Evolutionary conservation across 1,140 invertebrate genomes (phyloP).

Genomic region (Sarcophaga bullata): DNA sequence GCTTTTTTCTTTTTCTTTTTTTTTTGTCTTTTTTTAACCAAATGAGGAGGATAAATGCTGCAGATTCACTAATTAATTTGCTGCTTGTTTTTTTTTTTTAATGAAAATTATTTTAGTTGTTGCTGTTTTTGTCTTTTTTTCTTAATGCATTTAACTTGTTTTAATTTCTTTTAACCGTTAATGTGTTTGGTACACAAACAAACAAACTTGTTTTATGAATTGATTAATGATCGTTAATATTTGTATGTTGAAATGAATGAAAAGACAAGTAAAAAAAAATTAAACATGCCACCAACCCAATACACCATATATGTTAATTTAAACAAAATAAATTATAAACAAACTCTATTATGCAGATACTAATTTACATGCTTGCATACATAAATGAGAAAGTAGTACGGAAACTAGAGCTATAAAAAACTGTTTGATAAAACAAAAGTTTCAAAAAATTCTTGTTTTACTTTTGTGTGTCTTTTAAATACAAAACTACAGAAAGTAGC

Average conservation of each 20-base stretch:
- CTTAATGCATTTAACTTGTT: not conserved
- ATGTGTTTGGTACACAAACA: not conserved
- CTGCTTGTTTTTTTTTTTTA: not conserved
- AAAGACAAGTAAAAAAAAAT: not conserved
- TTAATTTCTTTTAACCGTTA: not conserved
- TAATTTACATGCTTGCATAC: too few species aligned
- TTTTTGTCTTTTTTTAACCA: not conserved
- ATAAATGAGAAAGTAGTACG: too few species aligned
- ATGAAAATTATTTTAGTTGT: constrained; percentile 4
- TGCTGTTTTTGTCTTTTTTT: not conserved
- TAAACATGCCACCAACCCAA: not conserved
- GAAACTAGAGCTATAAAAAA: too few species aligned
- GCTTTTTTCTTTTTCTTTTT: not conserved
- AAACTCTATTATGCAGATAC: too few species aligned
- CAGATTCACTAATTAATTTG: not conserved
- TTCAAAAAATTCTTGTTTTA: too few species aligned
- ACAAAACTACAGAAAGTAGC: too few species aligned
- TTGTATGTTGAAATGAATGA: not conserved
- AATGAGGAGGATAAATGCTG: constrained; percentile 20
- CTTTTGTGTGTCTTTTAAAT: too few species aligned
- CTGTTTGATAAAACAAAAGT: too few species aligned
- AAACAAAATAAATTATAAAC: too few species aligned
- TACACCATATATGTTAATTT: too few species aligned
- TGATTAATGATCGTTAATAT: constrained; percentile 1
- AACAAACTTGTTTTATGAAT: not conserved